Base-by-base conservation (phyloP, 2,888 invertebrate genomes). In the Euclidia mi region DNA sequence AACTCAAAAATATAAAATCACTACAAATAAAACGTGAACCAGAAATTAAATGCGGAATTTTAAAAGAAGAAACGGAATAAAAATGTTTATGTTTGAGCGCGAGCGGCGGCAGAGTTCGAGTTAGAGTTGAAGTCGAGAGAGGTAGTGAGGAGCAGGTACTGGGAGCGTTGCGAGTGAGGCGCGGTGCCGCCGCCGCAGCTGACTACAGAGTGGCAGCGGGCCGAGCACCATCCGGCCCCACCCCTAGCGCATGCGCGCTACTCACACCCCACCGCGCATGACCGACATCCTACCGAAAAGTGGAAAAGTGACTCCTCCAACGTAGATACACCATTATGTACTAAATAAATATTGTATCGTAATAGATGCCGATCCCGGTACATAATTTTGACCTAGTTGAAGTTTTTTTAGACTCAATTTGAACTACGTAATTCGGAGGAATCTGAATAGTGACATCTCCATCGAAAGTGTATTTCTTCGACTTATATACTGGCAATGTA, bases 251-350 rank as follows among this genome's bases (percentile, higher is more conserved):
- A 88, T 46, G 93, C 94, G 92, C 87, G 71, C 65, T 82, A 58
- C 63, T 45, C 65, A 50, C 45, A 65, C 75, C 34, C 82, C 82
- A 86, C 60, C 74, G 92, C 94, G 94, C 94, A 94, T 92, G 94
- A 88, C 89, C 89, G 85, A 89, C 92, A 89, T 90, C 94, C 94
- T 91, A 92, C 93, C 85, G 85, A 89, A 91, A 94, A 92, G 88
- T 93, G 86, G 89, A 93, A 93, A 93, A 94, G 94, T 89, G 93
- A 94, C 94, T 94, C 94, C 94, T 94, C 91, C 93, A 90, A 85
- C 85, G 85, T 89, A 94, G 89, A 91, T 92, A 92, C 84, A 91
- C 85, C 89, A 89, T 90, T 94, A 94, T 94, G 85, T 94, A 92
- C 89, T 92, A 92, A 91, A 92, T 89, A 94, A 93, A 93, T 93